phyloP scores from a whole-genome alignment of 2,888 invertebrate species.

The Calameuta filiformis region DNA sequence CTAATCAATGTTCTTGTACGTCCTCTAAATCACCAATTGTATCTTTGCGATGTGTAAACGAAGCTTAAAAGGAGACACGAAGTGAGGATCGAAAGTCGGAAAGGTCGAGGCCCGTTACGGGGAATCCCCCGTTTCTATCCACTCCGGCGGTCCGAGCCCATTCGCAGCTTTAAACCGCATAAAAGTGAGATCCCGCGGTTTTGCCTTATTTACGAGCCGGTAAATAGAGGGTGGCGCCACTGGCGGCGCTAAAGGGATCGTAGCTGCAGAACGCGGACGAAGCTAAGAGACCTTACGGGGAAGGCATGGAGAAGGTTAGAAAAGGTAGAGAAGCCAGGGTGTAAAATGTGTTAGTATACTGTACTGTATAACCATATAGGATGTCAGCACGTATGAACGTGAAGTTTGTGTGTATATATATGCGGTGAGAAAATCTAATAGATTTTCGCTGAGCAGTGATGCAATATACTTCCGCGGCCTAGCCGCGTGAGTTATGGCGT shows the following conservation, averaged over 20 bases:
- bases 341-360: background rate
- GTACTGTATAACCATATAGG: background rate
- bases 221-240: constrained; percentile 11
- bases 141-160: constrained; percentile 4
- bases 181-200: constrained; percentile 47
- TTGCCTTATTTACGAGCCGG: constrained; percentile 49
- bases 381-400: background rate
- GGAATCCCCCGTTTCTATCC: constrained; percentile 1
- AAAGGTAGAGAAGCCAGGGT: background rate
- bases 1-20: background rate
- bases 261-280: background rate
- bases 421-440: constrained; percentile 27
- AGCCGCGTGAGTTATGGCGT: constrained; percentile 42
- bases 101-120: background rate
- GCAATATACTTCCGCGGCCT: constrained; percentile 15
- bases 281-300: background rate
- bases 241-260: background rate
- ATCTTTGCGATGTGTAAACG: background rate
- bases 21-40: background rate
- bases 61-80: background rate
- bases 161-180: constrained; percentile 51
- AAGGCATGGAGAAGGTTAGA: background rate
- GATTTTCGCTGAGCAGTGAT: constrained; percentile 22
- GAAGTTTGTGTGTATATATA: background rate
- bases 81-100: background rate